Evolutionary conservation across 2,888 invertebrate species (phyloP).

Genomic region (Tenthredo scrophulariae): DNA sequence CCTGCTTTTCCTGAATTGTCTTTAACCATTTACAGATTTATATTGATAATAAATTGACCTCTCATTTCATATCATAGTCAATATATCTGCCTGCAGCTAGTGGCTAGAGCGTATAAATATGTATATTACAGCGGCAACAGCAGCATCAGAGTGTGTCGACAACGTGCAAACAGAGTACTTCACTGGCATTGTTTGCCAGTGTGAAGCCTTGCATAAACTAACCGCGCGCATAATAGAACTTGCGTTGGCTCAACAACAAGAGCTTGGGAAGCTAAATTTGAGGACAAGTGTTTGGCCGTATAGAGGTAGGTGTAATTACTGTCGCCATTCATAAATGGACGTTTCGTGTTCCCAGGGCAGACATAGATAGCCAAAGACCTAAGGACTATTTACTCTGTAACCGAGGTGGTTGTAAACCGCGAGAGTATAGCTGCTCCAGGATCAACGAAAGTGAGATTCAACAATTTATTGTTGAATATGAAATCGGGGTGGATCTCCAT

Average conservation of each 20-base stretch:
- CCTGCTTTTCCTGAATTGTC: not conserved
- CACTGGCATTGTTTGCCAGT: slow-evolving; percentile 36
- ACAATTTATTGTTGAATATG: not conserved
- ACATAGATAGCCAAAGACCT: slow-evolving; percentile 1
- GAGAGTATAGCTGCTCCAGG: not conserved
- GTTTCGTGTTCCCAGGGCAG: slow-evolving; percentile 28
- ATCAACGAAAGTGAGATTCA: not conserved
- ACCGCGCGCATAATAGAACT: slow-evolving; percentile 34
- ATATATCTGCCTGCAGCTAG: not conserved
- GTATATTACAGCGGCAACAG: not conserved
- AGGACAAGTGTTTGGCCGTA: slow-evolving; percentile 6
- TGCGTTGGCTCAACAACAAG: slow-evolving; percentile 18
- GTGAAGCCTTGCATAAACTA: slow-evolving; percentile 46
- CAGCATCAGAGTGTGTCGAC: not conserved
- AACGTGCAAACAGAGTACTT: slow-evolving; percentile 31
- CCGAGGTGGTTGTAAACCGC: slow-evolving; percentile 3
- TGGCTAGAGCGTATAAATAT: not conserved
- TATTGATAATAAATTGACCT: not conserved
- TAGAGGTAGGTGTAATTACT: slow-evolving; percentile 21
- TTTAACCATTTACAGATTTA: not conserved
- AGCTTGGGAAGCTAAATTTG: slow-evolving; percentile 29
- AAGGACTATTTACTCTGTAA: slow-evolving; percentile 2
- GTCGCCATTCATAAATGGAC: slow-evolving; percentile 44
- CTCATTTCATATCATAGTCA: not conserved
- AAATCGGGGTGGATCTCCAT: not conserved